Percentiles rank a stretch among this genome's conserved stretches.
phyloP scores from a whole-genome alignment of 2,113 vertebrate genomes.

The Acanthisitta chloris region DNA sequence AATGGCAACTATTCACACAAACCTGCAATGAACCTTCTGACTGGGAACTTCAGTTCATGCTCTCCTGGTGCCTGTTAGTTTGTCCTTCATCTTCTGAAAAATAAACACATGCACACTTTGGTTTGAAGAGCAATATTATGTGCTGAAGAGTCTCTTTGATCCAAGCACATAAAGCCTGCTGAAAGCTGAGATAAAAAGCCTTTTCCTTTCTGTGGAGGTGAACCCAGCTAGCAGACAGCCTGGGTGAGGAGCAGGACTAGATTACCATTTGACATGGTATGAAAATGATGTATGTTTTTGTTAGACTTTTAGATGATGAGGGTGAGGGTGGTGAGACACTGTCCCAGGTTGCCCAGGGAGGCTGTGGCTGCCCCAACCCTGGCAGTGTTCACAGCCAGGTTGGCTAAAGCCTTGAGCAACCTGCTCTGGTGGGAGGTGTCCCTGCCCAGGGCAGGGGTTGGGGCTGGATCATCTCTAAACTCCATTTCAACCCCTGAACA shows the following conservation, averaged over 20 bases:
- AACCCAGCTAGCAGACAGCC: background rate
- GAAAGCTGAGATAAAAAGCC: background rate
- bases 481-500: too few relatives aligned
- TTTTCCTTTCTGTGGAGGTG: background rate
- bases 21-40: background rate
- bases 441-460: too few relatives aligned
- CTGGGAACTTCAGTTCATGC: background rate
- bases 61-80: background rate
- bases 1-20: background rate
- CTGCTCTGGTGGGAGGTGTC: too few relatives aligned
- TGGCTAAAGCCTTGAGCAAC: too few relatives aligned
- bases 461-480: too few relatives aligned
- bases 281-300: background rate
- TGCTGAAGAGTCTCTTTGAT: background rate
- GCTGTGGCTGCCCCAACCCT: too few relatives aligned
- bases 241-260: background rate
- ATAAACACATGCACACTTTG: background rate
- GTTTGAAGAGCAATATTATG: background rate
- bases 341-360: too few relatives aligned
- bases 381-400: too few relatives aligned
- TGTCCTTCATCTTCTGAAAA: background rate
- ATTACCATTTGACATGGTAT: background rate
- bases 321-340: too few relatives aligned
- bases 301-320: background rate
- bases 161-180: background rate